phyloP scores from a whole-genome alignment of 2,888 invertebrate species.

The Metacarcinus magister region DNA sequence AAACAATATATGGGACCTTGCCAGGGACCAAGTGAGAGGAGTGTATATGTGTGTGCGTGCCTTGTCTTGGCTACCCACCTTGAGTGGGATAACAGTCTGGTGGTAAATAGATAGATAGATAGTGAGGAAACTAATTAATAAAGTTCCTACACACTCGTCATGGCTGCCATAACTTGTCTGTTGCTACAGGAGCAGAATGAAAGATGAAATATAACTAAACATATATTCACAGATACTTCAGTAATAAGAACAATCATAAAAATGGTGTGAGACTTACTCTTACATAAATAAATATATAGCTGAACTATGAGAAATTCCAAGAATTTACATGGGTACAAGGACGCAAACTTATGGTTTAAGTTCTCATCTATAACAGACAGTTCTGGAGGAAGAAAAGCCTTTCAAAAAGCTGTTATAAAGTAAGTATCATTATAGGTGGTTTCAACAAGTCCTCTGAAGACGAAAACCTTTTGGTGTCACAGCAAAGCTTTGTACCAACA shows the following conservation, averaged over 20 bases:
- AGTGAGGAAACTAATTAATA: not conserved
- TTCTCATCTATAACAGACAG: not conserved
- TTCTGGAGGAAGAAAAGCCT: not conserved
- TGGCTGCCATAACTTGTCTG: not conserved
- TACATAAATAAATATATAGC: constrained; percentile 37
- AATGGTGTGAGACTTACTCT: not conserved
- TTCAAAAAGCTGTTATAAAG: not conserved
- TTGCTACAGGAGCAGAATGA: not conserved
- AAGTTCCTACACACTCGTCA: not conserved
- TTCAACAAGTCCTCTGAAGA: not conserved
- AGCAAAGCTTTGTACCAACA: constrained; percentile 27
- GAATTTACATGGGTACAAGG: not conserved
- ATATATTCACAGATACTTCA: constrained; percentile 32
- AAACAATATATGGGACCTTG: too few species aligned
- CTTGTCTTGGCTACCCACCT: too few species aligned
- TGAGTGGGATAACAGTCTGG: too few species aligned
- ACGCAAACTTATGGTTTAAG: not conserved
- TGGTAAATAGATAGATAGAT: too few species aligned
- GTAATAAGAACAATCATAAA: constrained; percentile 9
- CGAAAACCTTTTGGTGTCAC: not conserved
- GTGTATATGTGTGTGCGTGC: too few species aligned
- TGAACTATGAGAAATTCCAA: not conserved
- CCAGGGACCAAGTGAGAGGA: too few species aligned
- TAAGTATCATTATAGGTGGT: not conserved
- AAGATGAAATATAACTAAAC: not conserved